These are phyloP conservation scores for Drosophila anceps DNA, from an alignment of 2,888 invertebrate genomes.

Conservation along the genomic window DNA sequence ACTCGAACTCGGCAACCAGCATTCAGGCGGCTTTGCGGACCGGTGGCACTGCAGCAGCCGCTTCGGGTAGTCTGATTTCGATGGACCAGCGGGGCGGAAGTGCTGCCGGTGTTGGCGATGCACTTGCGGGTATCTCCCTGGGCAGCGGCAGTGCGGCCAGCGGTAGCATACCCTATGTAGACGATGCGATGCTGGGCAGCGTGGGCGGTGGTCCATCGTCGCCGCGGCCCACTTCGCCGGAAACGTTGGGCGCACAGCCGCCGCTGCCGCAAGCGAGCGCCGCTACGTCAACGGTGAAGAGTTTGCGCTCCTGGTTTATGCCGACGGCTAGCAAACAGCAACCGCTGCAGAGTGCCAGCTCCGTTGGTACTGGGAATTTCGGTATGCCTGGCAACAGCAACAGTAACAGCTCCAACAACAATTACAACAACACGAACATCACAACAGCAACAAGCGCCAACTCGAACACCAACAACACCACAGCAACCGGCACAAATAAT, in stretches of 20 bases:
- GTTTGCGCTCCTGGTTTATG: constrained; percentile 67
- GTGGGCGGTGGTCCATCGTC: constrained; percentile 57
- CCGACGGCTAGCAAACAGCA: constrained; percentile 64
- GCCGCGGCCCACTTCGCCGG: constrained; percentile 80
- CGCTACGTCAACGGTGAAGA: constrained; percentile 64
- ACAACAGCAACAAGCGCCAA: constrained; percentile 63
- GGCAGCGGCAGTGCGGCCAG: constrained; percentile 78
- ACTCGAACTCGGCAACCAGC: constrained; percentile 83
- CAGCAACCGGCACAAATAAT: constrained; percentile 74
- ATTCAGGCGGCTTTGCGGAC: constrained; percentile 77
- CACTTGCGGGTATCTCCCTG: constrained; percentile 60
- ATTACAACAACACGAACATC: constrained; percentile 58
- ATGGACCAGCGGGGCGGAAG: constrained; percentile 72
- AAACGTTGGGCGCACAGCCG: constrained; percentile 55
- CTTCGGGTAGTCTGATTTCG: constrained; percentile 59
- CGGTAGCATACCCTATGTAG: constrained; percentile 74
- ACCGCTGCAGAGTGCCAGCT: constrained; percentile 30
- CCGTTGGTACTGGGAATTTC: constrained; percentile 73
- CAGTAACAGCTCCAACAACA: constrained; percentile 50
- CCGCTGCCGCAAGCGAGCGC: constrained; percentile 38
- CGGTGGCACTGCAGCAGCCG: constrained; percentile 49
- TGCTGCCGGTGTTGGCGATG: constrained; percentile 38
- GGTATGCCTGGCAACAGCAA: constrained; percentile 63
- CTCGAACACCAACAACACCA: constrained; percentile 61
- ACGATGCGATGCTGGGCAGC: constrained; percentile 66